Evolutionary conservation across 1,140 invertebrate species (phyloP).

Genomic region (Musca vetustissima): DNA sequence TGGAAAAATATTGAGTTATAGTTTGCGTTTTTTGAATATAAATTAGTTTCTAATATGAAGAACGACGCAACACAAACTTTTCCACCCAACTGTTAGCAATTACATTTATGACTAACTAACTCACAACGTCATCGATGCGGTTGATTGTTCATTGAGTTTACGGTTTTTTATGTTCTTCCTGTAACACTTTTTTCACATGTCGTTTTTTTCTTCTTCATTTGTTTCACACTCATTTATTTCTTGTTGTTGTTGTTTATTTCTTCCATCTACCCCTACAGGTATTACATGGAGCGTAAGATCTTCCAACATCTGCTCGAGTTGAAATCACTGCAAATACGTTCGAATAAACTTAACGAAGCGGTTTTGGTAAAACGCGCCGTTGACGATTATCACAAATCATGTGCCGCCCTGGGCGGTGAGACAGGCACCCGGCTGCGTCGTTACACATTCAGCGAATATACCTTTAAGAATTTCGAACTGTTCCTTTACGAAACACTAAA

Average conservation of each 20-base stretch:
- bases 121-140: background rate
- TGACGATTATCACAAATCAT: constrained; percentile 79
- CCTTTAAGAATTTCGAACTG: constrained; percentile 85
- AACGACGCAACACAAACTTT: too few relatives aligned
- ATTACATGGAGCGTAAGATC: constrained; percentile 88
- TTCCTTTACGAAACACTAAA: constrained; percentile 88
- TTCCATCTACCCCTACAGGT: constrained; percentile 66
- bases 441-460: constrained; percentile 72
- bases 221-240: too few relatives aligned
- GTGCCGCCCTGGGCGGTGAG: constrained; percentile 67
- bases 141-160: too few relatives aligned
- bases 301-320: constrained; percentile 92
- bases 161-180: background rate
- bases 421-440: constrained; percentile 57
- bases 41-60: too few relatives aligned
- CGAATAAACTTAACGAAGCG: constrained; percentile 84
- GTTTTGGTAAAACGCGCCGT: constrained; percentile 83
- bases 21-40: too few relatives aligned
- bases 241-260: background rate
- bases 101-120: background rate
- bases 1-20: too few relatives aligned
- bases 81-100: background rate
- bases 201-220: background rate
- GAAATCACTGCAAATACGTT: constrained; percentile 88
- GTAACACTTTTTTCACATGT: constrained; percentile 12